Evolutionary conservation across 2,113 vertebrate genomes (phyloP).

Genomic region (Nycticryphes semicollaris): DNA sequence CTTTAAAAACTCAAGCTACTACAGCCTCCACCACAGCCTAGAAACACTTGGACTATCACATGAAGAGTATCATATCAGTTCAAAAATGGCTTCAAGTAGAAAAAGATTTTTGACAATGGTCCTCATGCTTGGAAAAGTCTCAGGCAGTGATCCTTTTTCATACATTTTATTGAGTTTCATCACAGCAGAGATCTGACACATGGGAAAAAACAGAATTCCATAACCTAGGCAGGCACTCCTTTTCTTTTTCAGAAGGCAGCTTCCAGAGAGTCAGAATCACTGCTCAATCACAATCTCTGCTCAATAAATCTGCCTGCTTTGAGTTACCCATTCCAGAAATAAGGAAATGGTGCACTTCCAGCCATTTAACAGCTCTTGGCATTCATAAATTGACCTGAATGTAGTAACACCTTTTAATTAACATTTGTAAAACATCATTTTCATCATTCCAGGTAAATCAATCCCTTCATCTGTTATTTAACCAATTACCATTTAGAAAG

Average conservation of each 20-base stretch:
- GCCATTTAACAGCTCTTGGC: neutral
- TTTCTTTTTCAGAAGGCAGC: neutral
- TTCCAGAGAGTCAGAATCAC: neutral
- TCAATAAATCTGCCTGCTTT: neutral
- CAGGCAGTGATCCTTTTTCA: neutral
- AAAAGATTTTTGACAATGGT: neutral
- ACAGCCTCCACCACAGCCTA: neutral
- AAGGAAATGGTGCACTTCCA: neutral
- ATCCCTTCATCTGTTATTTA: neutral
- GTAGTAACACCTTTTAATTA: neutral
- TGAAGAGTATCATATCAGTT: neutral
- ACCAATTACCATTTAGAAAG: neutral
- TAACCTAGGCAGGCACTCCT: neutral
- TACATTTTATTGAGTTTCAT: neutral
- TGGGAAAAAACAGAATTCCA: neutral
- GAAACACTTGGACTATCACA: neutral
- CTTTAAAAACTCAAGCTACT: neutral
- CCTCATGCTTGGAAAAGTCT: neutral
- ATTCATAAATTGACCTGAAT: neutral
- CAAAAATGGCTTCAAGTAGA: neutral
- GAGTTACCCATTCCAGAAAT: neutral
- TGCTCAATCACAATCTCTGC: neutral
- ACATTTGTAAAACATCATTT: neutral
- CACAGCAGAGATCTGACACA: neutral
- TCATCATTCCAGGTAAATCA: neutral